These are phyloP conservation scores for Trochalopteron elliotii DNA, from an alignment of 2,113 vertebrate species.

Conservation along the genomic window DNA sequence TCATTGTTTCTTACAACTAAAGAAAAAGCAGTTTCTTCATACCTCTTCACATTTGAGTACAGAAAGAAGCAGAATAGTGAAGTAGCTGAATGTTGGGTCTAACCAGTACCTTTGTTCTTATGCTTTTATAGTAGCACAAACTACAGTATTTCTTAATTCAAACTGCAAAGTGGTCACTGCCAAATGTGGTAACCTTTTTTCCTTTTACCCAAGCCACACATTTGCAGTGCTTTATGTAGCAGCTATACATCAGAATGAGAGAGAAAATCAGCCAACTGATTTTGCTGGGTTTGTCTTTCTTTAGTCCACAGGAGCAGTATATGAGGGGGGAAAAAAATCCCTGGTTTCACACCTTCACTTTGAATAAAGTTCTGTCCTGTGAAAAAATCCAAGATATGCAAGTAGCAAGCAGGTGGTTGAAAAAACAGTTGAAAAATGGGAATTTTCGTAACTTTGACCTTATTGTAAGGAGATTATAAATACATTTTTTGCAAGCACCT, in stretches of 20 bases:
- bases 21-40: neutral
- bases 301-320: neutral
- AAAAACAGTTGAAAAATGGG: neutral
- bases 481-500: neutral
- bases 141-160: neutral
- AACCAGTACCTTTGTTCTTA: neutral
- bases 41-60: neutral
- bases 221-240: neutral
- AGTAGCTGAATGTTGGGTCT: neutral
- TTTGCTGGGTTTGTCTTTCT: neutral
- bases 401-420: neutral
- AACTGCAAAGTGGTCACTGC: neutral
- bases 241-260: neutral
- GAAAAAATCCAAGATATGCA: neutral
- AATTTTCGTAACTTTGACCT: neutral
- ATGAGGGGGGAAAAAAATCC: rapidly evolving
- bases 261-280: neutral
- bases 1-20: neutral
- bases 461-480: neutral
- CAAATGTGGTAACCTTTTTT: neutral
- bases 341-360: neutral
- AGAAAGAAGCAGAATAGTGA: neutral
- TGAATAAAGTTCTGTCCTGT: neutral
- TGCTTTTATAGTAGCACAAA: neutral
- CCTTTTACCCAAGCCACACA: neutral